Conservation (phyloP, 1,140 invertebrate species). For the Scaptomyza montana region DNA sequence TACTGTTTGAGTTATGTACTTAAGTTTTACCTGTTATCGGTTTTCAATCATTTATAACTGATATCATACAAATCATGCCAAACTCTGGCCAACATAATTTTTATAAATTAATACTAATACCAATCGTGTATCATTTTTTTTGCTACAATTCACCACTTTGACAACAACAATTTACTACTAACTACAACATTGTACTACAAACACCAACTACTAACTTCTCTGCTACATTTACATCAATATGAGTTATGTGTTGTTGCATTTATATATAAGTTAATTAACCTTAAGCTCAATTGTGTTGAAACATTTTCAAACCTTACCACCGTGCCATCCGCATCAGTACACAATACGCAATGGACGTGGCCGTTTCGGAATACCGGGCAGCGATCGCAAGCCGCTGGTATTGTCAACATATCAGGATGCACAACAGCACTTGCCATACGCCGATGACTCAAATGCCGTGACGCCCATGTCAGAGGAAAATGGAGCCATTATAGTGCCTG, state of each 20-base stretch:
- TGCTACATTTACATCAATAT: constrained; percentile 29
- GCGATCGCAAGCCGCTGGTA: constrained; percentile 96
- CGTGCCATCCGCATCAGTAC: constrained; percentile 54
- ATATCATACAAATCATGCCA: constrained; percentile 43
- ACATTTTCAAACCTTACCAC: constrained; percentile 3
- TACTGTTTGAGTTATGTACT: constrained; percentile 39
- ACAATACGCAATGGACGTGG: constrained; percentile 92
- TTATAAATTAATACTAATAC: constrained; percentile 6
- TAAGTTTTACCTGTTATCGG: constrained; percentile 20
- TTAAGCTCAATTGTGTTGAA: constrained; percentile 36
- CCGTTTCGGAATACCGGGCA: constrained; percentile 87
- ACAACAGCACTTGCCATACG: constrained; percentile 97
- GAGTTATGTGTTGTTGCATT: constrained; percentile 2
- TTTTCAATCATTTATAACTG: constrained; percentile 28
- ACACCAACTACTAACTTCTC: constrained; percentile 18
- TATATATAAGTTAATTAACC: constrained; percentile 52
- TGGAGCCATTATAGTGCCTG: constrained; percentile 95
- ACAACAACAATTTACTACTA: constrained; percentile 50
- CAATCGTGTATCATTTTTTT: constrained; percentile 50
- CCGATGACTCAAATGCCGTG: constrained; percentile 98
- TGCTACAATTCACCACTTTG: constrained; percentile 64
- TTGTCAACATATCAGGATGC: constrained; percentile 97
- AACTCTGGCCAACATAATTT: constrained; percentile 29
- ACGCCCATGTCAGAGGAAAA: constrained; percentile 99
- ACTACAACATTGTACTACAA: constrained; percentile 22